Evolutionary conservation across 2,888 invertebrate species (phyloP), one percentile per base, ranked within the genome.

Genomic region (Alentia gelatinosa): DNA sequence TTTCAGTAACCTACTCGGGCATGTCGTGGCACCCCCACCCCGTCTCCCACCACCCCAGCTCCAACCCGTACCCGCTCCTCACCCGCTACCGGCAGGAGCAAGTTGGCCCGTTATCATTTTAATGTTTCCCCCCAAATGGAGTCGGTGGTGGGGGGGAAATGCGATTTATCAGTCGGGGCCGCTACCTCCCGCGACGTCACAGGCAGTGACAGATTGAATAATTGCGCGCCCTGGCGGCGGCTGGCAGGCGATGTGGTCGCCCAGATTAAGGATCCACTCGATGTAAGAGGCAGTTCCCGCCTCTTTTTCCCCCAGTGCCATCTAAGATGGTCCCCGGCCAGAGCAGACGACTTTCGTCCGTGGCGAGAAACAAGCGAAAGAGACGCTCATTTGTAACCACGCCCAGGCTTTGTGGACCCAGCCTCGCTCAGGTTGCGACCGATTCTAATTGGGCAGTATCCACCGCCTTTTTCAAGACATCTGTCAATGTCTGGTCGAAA

Each of bases 181-280:
- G 7, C 30, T 30, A 30, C 68, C 68, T 68, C 4, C 1, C 68
- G 30, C 12, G 12, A 68, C 68, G 23, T 68, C 68, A 68, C 68
- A 56, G 68, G 68, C 30, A 26, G 33, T 68, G 68, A 68, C 68
- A 68, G 68, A 68, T 68, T 68, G 68, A 68, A 68, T 68, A 68
- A 68, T 68, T 68, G 26, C 33, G 26, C 68, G 30, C 12, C 26
- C 12, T 68, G n/a, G 5, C 68, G 68, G 79, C 4, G 74, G 39
- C 35, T 33, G 79, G 4, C 35, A 79, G 79, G 35, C 79, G 79
- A 35, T 79, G 79, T 39, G 79, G 79, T 79, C 37, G 79, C 19
- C 23, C 79, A 37, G 79, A 79, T 79, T 79, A 79, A 39, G 79
- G 19, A 79, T 79, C 79, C 79, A 79, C 79, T 79, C 79, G 37